A percentile compares a stretch with the other conserved stretches of the same genome.
These are phyloP conservation scores for Malacosoma neustria DNA, from an alignment of 2,888 invertebrate genomes.

Conservation along the genomic window DNA sequence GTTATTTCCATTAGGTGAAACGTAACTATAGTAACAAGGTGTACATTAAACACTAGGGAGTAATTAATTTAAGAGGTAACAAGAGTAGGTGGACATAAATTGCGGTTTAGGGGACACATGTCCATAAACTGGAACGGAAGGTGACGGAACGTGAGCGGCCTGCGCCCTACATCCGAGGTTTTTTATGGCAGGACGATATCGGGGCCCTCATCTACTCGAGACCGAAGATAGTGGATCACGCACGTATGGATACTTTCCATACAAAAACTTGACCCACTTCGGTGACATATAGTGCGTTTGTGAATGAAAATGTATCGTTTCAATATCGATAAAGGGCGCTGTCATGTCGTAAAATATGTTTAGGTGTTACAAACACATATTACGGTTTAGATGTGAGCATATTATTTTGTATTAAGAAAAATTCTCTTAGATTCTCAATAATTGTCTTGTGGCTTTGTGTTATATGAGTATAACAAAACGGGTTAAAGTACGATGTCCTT, in stretches of 20 bases:
- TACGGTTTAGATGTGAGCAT: too few species aligned
- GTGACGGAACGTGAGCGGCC: conserved; percentile 47
- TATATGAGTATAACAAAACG: too few species aligned
- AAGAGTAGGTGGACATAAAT: conserved; percentile 45
- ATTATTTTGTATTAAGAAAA: too few species aligned
- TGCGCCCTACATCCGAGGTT: conserved; percentile 56
- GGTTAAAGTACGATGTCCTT: too few species aligned
- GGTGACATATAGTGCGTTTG: conserved; percentile 34
- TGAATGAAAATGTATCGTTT: conserved; percentile 20
- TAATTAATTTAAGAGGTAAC: conserved; percentile 33
- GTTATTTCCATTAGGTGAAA: not conserved
- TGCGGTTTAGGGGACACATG: conserved; percentile 51
- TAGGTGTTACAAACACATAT: too few species aligned
- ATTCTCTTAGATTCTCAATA: too few species aligned
- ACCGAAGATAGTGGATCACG: conserved; percentile 63
- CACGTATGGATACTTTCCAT: conserved; percentile 42
- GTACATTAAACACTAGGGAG: conserved; percentile 10
- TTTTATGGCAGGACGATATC: conserved; percentile 68
- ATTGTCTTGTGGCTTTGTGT: too few species aligned
- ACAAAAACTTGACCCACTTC: conserved; percentile 57
- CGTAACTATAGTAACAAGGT: not conserved
- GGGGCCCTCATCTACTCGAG: conserved; percentile 55
- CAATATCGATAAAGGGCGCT: not conserved
- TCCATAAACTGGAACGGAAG: conserved; percentile 56
- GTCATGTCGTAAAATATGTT: too few species aligned